Percentiles rank a stretch among this genome's conserved stretches.
Conservation (phyloP, 2,113 vertebrate species). For the Rhea pennata region DNA sequence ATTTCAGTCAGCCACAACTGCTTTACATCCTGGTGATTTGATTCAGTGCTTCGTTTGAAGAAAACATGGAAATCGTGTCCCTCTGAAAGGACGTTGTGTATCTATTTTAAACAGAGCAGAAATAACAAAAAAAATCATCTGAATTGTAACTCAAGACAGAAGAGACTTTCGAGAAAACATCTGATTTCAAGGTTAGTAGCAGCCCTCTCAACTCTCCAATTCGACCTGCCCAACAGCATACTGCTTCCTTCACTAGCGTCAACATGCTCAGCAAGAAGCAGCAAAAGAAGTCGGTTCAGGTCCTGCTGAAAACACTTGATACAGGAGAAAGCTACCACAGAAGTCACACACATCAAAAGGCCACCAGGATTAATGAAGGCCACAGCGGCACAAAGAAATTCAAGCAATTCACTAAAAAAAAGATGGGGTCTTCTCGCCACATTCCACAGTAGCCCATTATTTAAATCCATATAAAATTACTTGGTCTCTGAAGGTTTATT, state of each 20-base stretch:
- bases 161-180: background rate
- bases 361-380: background rate
- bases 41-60: background rate
- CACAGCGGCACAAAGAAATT: background rate
- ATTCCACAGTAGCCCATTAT: background rate
- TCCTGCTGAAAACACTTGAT: accelerated
- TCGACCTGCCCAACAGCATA: background rate
- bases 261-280: accelerated
- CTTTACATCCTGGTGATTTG: background rate
- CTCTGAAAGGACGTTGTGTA: background rate
- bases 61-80: background rate
- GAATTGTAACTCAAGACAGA: background rate
- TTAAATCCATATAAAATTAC: background rate
- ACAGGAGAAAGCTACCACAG: background rate
- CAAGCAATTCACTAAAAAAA: background rate
- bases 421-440: background rate
- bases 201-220: background rate
- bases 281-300: background rate
- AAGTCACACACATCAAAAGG: background rate
- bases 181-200: background rate
- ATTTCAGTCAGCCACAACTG: slow-evolving; percentile 7
- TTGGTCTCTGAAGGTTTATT: background rate
- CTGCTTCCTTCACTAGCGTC: accelerated
- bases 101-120: slow-evolving; percentile 1
- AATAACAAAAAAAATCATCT: background rate